Base-by-base conservation (phyloP, 1,140 invertebrate species). In the Psix sp. region DNA sequence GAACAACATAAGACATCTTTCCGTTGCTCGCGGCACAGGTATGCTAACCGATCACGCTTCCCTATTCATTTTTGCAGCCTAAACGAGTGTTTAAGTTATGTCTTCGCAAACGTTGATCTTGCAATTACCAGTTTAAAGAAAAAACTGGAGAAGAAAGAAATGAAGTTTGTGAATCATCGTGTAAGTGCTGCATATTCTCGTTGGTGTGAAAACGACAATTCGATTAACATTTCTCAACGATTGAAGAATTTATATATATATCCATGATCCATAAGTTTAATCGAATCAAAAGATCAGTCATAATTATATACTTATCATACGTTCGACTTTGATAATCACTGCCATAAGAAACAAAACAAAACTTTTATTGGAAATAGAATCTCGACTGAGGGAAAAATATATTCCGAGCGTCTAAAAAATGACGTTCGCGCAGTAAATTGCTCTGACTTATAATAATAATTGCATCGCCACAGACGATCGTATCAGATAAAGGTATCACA, bases 11-110 rank as follows among this genome's bases (percentile, higher is more conserved):
- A 63, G 70, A 66, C 73, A 45, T 49, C 56, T 57, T 60, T 62
- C 56, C 59, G 60, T 52, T 48, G 66, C 68, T 74, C 60, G 60
- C 38, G 77, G 75, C 77, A 54, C 38, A 56, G 60, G 57, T 59
- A 74, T 52, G 62, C 70, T 68, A 74, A 65, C 74, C 29, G 57
- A 51, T 62, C 31, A 38, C 46, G 33, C 52, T 70, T 63, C 56
- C 33, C 67, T 63, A 63, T 51, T 72, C 70, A 59, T 45, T 70
- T 80, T 63, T 48, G 62, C 67, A 42, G 45, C 51, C 45, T 14
- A 51, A 59, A 72, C 68, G 33, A 65, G 45, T 65, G 68, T 45
- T 63, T 59, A 72, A 72, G 65, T 72, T 72, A 72, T 72, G 52
- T 51, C 39, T 65, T 65, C 59, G 45, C 35, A 51, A 54, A 57